These are phyloP conservation scores for Germaria angustata DNA, from an alignment of 2,888 invertebrate genomes.

Conservation along the genomic window DNA sequence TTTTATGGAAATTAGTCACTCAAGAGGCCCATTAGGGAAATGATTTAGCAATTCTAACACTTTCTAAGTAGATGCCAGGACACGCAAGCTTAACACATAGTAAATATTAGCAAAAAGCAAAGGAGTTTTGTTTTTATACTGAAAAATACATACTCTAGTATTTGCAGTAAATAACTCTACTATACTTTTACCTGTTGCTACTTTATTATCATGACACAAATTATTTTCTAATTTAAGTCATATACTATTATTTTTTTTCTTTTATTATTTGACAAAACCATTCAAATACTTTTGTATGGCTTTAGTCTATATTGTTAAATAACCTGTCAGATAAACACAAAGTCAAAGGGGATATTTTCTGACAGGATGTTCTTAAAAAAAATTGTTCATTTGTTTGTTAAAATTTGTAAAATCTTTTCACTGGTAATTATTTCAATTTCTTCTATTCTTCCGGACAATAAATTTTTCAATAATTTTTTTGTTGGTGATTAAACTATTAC, in stretches of 20 bases:
- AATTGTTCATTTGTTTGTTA: too few species aligned
- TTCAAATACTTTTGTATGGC: slow-evolving; percentile 1
- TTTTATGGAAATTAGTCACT: slow-evolving; percentile 40
- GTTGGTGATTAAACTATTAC: too few species aligned
- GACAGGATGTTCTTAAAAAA: too few species aligned
- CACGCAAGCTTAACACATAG: too few species aligned
- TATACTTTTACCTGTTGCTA: not conserved
- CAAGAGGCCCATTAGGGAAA: slow-evolving; percentile 36
- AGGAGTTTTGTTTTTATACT: not conserved
- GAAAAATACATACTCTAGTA: not conserved
- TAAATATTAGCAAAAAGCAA: too few species aligned
- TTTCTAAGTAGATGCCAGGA: too few species aligned
- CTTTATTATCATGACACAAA: not conserved
- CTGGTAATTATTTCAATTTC: too few species aligned
- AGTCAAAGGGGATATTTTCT: too few species aligned
- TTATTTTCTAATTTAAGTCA: not conserved
- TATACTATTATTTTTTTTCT: not conserved
- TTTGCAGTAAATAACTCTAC: too few species aligned
- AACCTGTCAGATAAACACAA: not conserved
- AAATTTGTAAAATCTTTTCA: too few species aligned
- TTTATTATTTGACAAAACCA: not conserved
- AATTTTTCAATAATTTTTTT: too few species aligned
- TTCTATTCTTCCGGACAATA: too few species aligned
- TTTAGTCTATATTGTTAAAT: slow-evolving; percentile 34
- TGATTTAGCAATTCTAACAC: not conserved